phyloP scores from a whole-genome alignment of 1,140 invertebrate genomes.

The Drosophila pachea region DNA sequence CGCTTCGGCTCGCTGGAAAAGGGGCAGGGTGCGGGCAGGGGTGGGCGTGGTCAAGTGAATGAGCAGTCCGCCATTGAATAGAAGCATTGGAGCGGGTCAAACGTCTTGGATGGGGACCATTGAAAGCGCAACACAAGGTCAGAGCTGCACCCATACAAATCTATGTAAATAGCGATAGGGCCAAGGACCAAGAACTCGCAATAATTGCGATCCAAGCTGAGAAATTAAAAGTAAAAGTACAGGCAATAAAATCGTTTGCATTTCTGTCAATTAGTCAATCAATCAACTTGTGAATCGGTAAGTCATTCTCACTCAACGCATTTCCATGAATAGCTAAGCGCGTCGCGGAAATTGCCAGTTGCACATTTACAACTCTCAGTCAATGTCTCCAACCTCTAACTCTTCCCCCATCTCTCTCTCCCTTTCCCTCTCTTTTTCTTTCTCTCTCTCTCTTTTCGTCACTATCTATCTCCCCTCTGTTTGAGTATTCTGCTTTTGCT shows the following conservation, averaged over 20 bases:
- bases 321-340: too few relatives aligned
- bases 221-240: too few relatives aligned
- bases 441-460: background rate
- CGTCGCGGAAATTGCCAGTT: background rate
- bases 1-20: too few relatives aligned
- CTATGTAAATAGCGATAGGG: slow-evolving; percentile 52
- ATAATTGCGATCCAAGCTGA: slow-evolving; percentile 45
- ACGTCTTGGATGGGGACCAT: slow-evolving; percentile 14
- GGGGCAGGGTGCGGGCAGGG: background rate
- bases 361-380: background rate
- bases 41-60: slow-evolving; percentile 26
- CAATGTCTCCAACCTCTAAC: background rate
- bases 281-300: background rate
- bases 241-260: too few relatives aligned
- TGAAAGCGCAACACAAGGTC: slow-evolving; percentile 44
- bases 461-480: background rate
- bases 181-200: slow-evolving; percentile 17
- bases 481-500: background rate
- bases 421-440: background rate
- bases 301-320: background rate
- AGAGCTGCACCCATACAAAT: slow-evolving; percentile 33
- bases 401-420: background rate
- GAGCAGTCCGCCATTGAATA: slow-evolving; percentile 50
- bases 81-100: slow-evolving; percentile 38
- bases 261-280: too few relatives aligned